Conservation (phyloP, 2,113 vertebrate species). For the Neofelis nebulosa region DNA sequence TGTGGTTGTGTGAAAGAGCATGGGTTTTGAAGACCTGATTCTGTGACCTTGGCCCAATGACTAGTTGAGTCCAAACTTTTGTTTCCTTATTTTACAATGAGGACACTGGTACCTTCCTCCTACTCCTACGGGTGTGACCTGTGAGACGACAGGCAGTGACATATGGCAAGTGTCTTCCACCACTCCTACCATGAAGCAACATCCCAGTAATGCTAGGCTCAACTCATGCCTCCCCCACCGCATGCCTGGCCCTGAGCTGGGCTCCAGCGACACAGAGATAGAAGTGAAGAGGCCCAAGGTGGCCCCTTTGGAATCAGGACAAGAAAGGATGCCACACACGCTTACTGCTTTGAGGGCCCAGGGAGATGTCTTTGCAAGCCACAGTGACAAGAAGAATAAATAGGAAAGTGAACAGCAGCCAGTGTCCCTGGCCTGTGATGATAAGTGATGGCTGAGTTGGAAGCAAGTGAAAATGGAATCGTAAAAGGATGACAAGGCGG, state of each 20-base stretch:
- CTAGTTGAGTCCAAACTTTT: background rate
- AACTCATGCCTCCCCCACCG: rapidly evolving
- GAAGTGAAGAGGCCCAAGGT: background rate
- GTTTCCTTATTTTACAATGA: background rate
- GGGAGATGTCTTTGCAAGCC: background rate
- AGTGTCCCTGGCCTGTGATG: slow-evolving; percentile 22
- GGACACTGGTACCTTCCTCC: background rate
- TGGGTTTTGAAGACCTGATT: background rate
- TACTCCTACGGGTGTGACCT: background rate
- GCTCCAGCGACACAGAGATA: background rate
- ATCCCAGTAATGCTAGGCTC: rapidly evolving
- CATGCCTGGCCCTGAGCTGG: background rate
- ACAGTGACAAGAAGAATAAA: slow-evolving; percentile 12
- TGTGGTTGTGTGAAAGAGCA: background rate
- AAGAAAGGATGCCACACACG: background rate
- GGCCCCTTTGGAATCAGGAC: background rate
- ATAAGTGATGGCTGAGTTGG: slow-evolving; percentile 56
- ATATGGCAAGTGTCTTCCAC: background rate
- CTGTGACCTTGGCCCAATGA: background rate
- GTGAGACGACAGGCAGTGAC: rapidly evolving
- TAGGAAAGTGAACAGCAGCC: slow-evolving; percentile 58
- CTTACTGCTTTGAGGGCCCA: background rate
- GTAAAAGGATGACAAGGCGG: background rate
- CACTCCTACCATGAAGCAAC: background rate
- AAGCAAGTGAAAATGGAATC: slow-evolving; percentile 75